These are phyloP conservation scores for Acleris emargana DNA, from an alignment of 2,888 invertebrate species.

Conservation along the genomic window DNA sequence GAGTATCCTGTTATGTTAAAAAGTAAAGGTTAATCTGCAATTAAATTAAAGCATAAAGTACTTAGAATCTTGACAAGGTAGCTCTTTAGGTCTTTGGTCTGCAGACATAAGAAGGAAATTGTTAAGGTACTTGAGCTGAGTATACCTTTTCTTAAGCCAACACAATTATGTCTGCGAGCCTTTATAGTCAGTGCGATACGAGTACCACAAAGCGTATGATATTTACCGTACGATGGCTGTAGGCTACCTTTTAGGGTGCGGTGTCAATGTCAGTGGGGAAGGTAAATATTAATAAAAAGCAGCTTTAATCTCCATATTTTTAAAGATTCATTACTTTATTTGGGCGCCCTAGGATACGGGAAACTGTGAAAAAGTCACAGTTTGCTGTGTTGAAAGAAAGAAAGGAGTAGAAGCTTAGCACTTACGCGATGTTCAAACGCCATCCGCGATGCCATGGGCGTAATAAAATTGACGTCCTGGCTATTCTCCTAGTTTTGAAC, in stretches of 20 bases:
- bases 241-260: conserved; percentile 47
- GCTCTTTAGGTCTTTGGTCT: conserved; percentile 12
- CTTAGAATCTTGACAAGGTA: background rate
- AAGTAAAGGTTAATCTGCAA: conserved; percentile 30
- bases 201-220: conserved; percentile 50
- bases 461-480: too few species aligned
- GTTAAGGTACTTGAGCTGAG: conserved; percentile 24
- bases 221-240: conserved; percentile 54
- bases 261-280: conserved; percentile 33
- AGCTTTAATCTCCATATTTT: too few species aligned
- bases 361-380: too few species aligned
- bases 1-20: conserved; percentile 22
- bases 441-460: too few species aligned
- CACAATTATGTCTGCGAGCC: conserved; percentile 52
- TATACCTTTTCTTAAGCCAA: conserved; percentile 40
- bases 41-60: conserved; percentile 17
- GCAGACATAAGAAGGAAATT: background rate
- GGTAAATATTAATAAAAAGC: too few species aligned
- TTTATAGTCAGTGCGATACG: conserved; percentile 48
- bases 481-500: too few species aligned
- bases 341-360: too few species aligned
- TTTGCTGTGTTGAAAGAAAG: too few species aligned
- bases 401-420: too few species aligned
- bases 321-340: too few species aligned
- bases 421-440: too few species aligned